Base-by-base conservation (phyloP, 1,140 invertebrate species). In the Cotesia typhae region DNA sequence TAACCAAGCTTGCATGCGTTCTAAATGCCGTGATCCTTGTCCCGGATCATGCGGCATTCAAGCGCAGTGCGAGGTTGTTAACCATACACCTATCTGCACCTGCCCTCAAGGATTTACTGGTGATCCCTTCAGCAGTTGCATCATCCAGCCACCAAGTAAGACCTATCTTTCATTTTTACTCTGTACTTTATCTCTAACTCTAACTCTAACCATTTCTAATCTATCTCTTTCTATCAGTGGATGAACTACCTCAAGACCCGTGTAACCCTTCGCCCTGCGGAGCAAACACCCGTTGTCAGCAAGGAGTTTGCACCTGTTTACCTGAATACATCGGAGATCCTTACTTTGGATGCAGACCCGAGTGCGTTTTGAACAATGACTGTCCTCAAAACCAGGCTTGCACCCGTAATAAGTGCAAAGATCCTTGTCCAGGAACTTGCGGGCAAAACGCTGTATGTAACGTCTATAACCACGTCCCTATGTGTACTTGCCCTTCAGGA, bases 241-340 rank as follows among this genome's bases (percentile, higher is more conserved):
- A 85, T 75, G 78, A 80, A 72, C 78, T 78, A 73, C 80, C 81
- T 10, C 67, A 74, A 35, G 89, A 92, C 77, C 88, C 88, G 7
- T 91, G 91, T 78, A 87, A 90, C 81, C 90, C 91, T 74, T 91
- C 90, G 12, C 92, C 92, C 37, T 94, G 92, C 83, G 92, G 92
- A 63, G 70, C 89, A 10, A 90, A 91, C 79, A 85, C 92, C 66
- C 67, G 86, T 71, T 92, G 92, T 77, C 85, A 83, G 71, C 88
- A 90, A 75, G 90, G 89, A 52, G 78, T 86, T 57, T 93, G 92
- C 80, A 87, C 89, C 52, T 94, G 92, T 78, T 75, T 91, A 52
- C 82, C 88, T 61, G 91, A 92, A 79, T 92, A 91, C 81, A 88
- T 89, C 78, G 93, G 93, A 65, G 90, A 93, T 85, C 91, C 92